Evolutionary conservation across 2,797 vertebrate species (phyloP).

Genomic region (Argentina silus): DNA sequence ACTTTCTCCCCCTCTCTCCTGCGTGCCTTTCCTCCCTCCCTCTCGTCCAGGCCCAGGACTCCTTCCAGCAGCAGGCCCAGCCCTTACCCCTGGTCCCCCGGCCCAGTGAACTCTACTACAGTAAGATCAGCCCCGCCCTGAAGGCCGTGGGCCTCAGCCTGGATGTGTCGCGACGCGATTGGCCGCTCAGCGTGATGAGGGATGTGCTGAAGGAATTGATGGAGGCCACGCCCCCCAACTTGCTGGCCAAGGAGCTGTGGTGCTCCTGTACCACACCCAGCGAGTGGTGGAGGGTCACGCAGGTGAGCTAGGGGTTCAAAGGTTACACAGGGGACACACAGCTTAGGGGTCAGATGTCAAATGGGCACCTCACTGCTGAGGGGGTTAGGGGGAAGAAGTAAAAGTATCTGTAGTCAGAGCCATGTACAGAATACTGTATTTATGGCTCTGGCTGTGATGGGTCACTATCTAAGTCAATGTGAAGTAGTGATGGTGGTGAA

Average conservation of each 20-base stretch:
- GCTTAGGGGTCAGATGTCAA: background rate
- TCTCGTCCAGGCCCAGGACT: slow-evolving; percentile 86
- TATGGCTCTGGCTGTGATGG: too few relatives aligned
- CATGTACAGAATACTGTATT: too few relatives aligned
- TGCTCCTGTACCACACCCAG: slow-evolving; percentile 95
- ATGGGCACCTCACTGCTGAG: background rate
- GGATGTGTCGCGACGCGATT: slow-evolving; percentile 94
- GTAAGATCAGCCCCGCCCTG: slow-evolving; percentile 93
- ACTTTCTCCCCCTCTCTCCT: background rate
- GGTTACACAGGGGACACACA: background rate
- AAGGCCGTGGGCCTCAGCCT: slow-evolving; percentile 93
- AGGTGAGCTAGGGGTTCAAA: slow-evolving; percentile 74
- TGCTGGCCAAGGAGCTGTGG: slow-evolving; percentile 99
- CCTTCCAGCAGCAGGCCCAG: slow-evolving; percentile 88
- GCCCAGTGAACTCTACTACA: slow-evolving; percentile 98
- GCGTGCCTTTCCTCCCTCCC: background rate
- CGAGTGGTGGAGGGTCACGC: slow-evolving; percentile 98
- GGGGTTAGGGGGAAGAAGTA: too few relatives aligned
- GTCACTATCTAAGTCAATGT: too few relatives aligned
- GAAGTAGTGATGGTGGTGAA: too few relatives aligned
- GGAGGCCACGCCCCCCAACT: slow-evolving; percentile 94
- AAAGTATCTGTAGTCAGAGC: too few relatives aligned
- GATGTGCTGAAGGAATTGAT: slow-evolving; percentile 95
- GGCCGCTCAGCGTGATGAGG: slow-evolving; percentile 96
- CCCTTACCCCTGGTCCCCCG: slow-evolving; percentile 93